A percentile compares a stretch with the other conserved stretches of the same genome.
Evolutionary conservation across 2,888 invertebrate genomes (phyloP).

Genomic region (Noctua janthina): DNA sequence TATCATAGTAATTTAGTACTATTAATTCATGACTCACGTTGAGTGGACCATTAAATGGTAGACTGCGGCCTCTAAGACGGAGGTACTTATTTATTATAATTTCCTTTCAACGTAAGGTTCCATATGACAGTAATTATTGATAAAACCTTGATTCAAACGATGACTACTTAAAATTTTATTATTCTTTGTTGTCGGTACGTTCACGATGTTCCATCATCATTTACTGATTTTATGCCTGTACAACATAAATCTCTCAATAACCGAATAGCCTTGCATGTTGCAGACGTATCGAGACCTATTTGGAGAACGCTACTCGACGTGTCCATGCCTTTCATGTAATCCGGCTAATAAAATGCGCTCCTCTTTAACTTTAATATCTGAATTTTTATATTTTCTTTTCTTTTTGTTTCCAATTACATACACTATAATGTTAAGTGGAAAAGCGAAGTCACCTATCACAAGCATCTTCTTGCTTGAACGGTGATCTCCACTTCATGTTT

Average conservation of each 20-base stretch:
- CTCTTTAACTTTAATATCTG: too few relatives aligned
- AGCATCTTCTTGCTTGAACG: too few relatives aligned
- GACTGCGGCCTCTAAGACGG: conserved; percentile 11
- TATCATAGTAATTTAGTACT: conserved; percentile 51
- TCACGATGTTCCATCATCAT: not conserved
- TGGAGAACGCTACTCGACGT: not conserved
- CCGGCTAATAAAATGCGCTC: too few relatives aligned
- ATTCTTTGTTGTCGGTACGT: not conserved
- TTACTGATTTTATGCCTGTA: not conserved
- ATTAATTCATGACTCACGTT: conserved; percentile 30
- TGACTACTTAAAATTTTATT: not conserved
- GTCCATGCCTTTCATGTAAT: too few relatives aligned
- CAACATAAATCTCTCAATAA: not conserved
- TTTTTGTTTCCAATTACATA: too few relatives aligned
- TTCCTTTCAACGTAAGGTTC: conserved; percentile 33
- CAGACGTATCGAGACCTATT: not conserved
- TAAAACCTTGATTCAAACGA: conserved; percentile 27
- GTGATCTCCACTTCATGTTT: too few relatives aligned
- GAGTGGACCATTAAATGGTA: conserved; percentile 43
- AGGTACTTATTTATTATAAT: conserved; percentile 26
- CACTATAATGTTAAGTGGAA: too few relatives aligned
- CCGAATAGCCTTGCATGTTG: not conserved
- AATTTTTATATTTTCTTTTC: too few relatives aligned
- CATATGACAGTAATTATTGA: conserved; percentile 27
- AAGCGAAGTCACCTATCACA: too few relatives aligned